Evolutionary conservation across 2,888 invertebrate species (phyloP).

Genomic region (Drosophila suboccidentalis): DNA sequence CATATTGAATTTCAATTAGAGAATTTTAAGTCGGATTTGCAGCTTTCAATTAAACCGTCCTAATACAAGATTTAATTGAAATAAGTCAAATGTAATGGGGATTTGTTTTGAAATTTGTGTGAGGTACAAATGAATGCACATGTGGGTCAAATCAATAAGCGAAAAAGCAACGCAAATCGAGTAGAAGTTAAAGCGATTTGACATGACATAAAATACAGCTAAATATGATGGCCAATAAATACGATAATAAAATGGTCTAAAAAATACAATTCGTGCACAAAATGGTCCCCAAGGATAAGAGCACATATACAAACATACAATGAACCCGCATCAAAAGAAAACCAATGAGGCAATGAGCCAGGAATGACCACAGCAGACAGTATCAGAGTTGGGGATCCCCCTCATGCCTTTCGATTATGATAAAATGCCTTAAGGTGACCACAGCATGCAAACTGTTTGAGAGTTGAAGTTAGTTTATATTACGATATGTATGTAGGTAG

Average conservation of each 20-base stretch:
- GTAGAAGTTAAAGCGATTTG: slow-evolving; percentile 56
- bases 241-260: slow-evolving; percentile 66
- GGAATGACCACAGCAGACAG: slow-evolving; percentile 56
- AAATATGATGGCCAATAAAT: slow-evolving; percentile 75
- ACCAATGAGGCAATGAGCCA: slow-evolving; percentile 67
- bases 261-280: slow-evolving; percentile 58
- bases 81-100: slow-evolving; percentile 10
- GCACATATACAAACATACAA: slow-evolving; percentile 46
- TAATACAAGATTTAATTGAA: slow-evolving; percentile 31
- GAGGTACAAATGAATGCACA: slow-evolving; percentile 4
- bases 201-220: slow-evolving; percentile 54
- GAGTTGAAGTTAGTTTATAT: slow-evolving; percentile 10
- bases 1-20: slow-evolving; percentile 12
- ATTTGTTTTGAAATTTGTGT: slow-evolving; percentile 2
- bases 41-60: slow-evolving; percentile 34
- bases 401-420: slow-evolving; percentile 67
- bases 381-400: slow-evolving; percentile 21
- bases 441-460: slow-evolving; percentile 47
- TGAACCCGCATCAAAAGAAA: slow-evolving; percentile 71
- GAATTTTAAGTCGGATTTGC: slow-evolving; percentile 5
- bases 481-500: too few relatives aligned
- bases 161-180: slow-evolving; percentile 27
- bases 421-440: slow-evolving; percentile 76
- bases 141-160: slow-evolving; percentile 59
- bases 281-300: slow-evolving; percentile 49